phyloP scores from a whole-genome alignment of 2,113 vertebrate genomes.

The Ariopsis seemanni region DNA sequence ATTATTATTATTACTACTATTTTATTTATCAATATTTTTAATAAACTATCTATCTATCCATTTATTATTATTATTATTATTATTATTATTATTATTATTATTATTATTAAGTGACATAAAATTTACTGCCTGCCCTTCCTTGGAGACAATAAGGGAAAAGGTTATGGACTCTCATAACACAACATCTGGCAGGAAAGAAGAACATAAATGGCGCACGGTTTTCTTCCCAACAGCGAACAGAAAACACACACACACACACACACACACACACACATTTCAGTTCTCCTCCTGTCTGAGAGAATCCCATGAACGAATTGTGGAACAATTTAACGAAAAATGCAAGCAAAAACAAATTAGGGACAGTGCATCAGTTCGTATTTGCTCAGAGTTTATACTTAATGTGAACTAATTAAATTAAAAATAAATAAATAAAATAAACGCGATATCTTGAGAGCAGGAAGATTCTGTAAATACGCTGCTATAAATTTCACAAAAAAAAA shows the following conservation, averaged over 20 bases:
- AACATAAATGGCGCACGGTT: neutral
- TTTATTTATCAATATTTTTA: too few species aligned
- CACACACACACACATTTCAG: too few species aligned
- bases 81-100: neutral
- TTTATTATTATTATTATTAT: neutral
- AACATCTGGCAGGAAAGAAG: conserved; percentile 5
- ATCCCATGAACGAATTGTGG: neutral
- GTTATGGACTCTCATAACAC: neutral
- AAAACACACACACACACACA: too few species aligned
- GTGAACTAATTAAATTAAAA: neutral
- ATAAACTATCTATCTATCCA: too few species aligned
- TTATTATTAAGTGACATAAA: neutral
- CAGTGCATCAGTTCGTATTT: too few species aligned
- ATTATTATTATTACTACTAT: neutral
- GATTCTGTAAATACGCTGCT: conserved; percentile 23
- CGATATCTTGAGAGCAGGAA: conserved; percentile 25
- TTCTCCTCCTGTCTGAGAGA: too few species aligned
- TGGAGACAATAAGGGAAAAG: neutral
- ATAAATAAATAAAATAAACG: neutral
- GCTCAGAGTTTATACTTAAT: conserved; percentile 8
- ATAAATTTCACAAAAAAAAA: conserved; percentile 22
- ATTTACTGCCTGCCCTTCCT: too few species aligned
- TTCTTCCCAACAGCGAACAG: neutral
- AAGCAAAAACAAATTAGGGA: neutral
- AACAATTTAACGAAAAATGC: neutral